Percentiles rank a stretch among this genome's conserved stretches.
phyloP scores from a whole-genome alignment of 2,888 invertebrate genomes.

The Plebejus melissa region DNA sequence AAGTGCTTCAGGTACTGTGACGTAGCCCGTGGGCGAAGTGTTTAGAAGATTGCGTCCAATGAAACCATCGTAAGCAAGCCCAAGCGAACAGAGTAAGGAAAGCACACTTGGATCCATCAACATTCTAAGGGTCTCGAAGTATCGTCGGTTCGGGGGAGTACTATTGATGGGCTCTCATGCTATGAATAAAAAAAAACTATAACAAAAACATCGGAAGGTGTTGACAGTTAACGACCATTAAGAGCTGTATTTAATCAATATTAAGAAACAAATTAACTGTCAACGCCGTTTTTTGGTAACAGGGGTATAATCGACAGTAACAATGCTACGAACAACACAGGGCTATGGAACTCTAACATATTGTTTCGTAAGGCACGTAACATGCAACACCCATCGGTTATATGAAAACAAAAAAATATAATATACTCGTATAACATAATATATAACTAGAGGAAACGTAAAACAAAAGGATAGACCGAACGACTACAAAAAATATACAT shows the following conservation, averaged over 20 bases:
- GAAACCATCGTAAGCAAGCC: conserved; percentile 68
- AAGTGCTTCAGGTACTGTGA: conserved; percentile 61
- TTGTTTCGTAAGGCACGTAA: conserved; percentile 71
- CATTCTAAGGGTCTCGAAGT: conserved; percentile 63
- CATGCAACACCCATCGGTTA: conserved; percentile 77
- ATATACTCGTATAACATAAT: conserved; percentile 46
- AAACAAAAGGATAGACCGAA: conserved; percentile 51
- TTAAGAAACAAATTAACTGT: conserved; percentile 57
- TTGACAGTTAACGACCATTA: conserved; percentile 63
- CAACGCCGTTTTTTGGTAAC: conserved; percentile 61
- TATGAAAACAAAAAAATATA: conserved; percentile 44
- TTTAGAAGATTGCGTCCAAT: conserved; percentile 51
- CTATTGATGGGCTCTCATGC: conserved; percentile 68
- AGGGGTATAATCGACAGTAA: conserved; percentile 58
- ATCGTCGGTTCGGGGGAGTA: conserved; percentile 54
- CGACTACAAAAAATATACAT: conserved; percentile 70
- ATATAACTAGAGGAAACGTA: conserved; percentile 45
- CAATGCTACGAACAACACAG: conserved; percentile 73
- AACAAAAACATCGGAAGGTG: conserved; percentile 57
- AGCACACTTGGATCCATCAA: conserved; percentile 60
- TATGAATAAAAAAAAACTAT: conserved; percentile 48
- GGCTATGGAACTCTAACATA: conserved; percentile 71
- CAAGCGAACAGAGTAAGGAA: conserved; percentile 69
- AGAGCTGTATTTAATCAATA: conserved; percentile 34
- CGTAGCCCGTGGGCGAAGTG: conserved; percentile 51